Conservation (phyloP, 2,113 vertebrate species). For the Tragelaphus imberbis region DNA sequence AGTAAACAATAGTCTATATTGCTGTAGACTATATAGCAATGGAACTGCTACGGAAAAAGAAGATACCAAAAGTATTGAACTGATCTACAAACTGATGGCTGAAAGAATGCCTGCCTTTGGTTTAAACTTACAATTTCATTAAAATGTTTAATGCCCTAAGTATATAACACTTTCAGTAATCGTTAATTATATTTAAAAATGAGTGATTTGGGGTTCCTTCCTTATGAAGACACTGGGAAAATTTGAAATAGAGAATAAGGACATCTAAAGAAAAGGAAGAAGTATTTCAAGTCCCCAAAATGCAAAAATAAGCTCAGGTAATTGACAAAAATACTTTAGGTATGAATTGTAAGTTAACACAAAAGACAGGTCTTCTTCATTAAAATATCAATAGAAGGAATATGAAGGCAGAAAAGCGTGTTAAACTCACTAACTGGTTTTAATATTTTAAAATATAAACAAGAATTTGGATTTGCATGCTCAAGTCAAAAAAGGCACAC, state of each 20-base stretch:
- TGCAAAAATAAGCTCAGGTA: not conserved
- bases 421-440: not conserved
- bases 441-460: not conserved
- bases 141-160: not conserved
- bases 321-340: not conserved
- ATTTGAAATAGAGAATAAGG: not conserved
- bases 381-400: not conserved
- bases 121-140: not conserved
- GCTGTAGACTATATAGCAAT: not conserved
- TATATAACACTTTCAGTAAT: not conserved
- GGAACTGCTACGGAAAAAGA: not conserved
- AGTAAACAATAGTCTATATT: not conserved
- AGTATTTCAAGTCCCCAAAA: not conserved
- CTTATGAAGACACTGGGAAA: not conserved
- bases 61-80: not conserved
- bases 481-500: not conserved
- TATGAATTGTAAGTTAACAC: not conserved
- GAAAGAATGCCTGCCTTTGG: not conserved
- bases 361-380: not conserved
- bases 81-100: not conserved
- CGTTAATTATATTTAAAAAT: not conserved
- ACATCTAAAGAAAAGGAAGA: not conserved
- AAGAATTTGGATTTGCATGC: not conserved
- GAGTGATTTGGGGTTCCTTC: not conserved
- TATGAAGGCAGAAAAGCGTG: not conserved